phyloP scores from a whole-genome alignment of 2,888 invertebrate genomes.

The Cecidostiba fungosa region DNA sequence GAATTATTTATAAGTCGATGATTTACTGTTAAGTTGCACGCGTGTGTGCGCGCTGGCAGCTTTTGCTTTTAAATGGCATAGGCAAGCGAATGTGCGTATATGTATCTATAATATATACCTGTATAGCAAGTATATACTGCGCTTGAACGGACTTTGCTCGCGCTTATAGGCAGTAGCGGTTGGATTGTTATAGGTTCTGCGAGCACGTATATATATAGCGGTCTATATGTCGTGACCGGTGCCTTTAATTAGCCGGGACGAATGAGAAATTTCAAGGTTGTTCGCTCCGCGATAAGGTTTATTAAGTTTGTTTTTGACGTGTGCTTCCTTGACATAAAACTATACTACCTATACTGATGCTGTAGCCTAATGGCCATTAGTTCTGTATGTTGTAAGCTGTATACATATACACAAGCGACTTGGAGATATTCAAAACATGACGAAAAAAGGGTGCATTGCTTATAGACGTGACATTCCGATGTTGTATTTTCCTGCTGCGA shows the following conservation, averaged over 20 bases:
- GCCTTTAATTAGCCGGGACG: slow-evolving; percentile 34
- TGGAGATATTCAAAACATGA: too few relatives aligned
- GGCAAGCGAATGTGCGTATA: neutral
- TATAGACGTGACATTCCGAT: neutral
- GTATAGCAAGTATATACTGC: neutral
- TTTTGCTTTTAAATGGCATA: slow-evolving; percentile 18
- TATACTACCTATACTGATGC: neutral
- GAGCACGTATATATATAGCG: neutral
- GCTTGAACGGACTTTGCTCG: neutral
- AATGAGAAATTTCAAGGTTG: slow-evolving; percentile 28
- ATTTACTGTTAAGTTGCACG: slow-evolving; percentile 32
- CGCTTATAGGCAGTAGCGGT: neutral
- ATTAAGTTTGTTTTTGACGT: slow-evolving; percentile 11
- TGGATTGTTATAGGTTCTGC: slow-evolving; percentile 4
- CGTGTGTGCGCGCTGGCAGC: neutral
- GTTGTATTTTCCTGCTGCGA: neutral
- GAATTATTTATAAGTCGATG: slow-evolving; percentile 52
- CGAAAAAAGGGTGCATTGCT: neutral
- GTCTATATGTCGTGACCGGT: slow-evolving; percentile 8
- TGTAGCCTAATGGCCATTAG: neutral
- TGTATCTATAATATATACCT: neutral
- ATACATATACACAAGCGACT: too few relatives aligned
- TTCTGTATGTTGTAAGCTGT: neutral
- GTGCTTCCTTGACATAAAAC: slow-evolving; percentile 2
- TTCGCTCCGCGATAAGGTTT: slow-evolving; percentile 15